Base-by-base conservation (phyloP, 2,113 vertebrate genomes). In the Scomber japonicus region DNA sequence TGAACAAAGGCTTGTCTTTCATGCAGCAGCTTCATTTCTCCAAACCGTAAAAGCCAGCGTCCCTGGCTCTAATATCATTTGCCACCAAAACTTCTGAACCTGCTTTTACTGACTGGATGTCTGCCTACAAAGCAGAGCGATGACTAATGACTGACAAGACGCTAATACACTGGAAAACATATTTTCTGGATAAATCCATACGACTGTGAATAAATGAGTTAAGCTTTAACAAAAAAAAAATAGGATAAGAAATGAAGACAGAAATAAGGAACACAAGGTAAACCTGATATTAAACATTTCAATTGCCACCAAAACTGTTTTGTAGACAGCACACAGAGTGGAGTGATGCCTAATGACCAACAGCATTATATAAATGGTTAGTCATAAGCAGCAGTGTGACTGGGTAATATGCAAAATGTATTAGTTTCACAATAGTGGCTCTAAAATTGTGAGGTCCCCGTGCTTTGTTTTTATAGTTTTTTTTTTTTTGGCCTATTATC, bases 1-100 rank as follows among this genome's bases (percentile, higher is more conserved):
- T 70, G 49, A 74, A 83, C 65, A 74, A 71, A 77, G 62, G 61
- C 49, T 61, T 49, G 83, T 65, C 68, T 30, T 44, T 53, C 51
- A 48, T 10, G 15, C 68, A 21, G 45, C 46, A 70, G 51, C 44
- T 70, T 60, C 53, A 59, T 69, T 63, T 71, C 14, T 17, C 55
- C 45, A 73, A 75, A 78, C n/a, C 12, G 3, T 10, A 19, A 35
- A 64, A 56, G 55, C 16, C 50, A 64, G 62, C 8, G 0, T 57
- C 54, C 15, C 24, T 24, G 46, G n/a, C 48, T 17, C 40, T 51
- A 21, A 35, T 40, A 21, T 50, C 30, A 57, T 56, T 46, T 62
- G 31, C 50, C 61, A 49, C 3, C 27, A 64, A 19, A 68, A 68
- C 49, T 16, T 57, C n/a, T 60, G 17, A 62, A 53, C 45, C 35